phyloP scores from a whole-genome alignment of 2,113 vertebrate species.

The Cynopterus brachyotis region DNA sequence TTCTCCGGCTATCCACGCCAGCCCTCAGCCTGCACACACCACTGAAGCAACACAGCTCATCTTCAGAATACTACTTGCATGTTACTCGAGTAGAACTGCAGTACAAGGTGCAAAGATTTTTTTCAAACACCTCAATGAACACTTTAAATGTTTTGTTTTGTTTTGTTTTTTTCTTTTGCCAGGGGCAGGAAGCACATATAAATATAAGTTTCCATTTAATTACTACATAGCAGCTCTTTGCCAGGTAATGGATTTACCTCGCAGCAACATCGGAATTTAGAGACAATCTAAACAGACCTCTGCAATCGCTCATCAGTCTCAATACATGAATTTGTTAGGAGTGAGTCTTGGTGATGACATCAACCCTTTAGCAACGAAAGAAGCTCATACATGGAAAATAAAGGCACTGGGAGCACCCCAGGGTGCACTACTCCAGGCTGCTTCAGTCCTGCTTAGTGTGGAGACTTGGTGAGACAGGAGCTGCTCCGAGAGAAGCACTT shows the following conservation, averaged over 20 bases:
- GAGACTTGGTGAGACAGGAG: background rate
- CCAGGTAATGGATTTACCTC: constrained; percentile 50
- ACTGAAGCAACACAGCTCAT: background rate
- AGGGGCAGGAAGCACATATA: constrained; percentile 19
- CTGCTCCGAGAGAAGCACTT: background rate
- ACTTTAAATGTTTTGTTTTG: background rate
- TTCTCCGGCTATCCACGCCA: background rate
- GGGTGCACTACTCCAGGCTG: background rate
- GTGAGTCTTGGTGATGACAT: background rate
- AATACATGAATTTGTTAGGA: background rate
- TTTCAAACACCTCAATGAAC: background rate
- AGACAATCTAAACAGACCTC: constrained; percentile 27
- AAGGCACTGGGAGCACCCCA: accelerated
- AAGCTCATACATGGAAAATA: background rate
- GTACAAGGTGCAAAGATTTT: background rate
- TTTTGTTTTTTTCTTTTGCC: background rate
- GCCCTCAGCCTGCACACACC: background rate
- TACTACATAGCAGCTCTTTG: background rate
- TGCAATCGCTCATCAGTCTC: background rate
- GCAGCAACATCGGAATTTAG: constrained; percentile 41
- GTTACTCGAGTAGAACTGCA: background rate
- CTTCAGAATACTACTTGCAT: background rate
- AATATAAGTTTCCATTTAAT: constrained; percentile 57
- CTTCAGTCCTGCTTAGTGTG: background rate
- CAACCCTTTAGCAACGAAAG: background rate